Evolutionary conservation across 2,888 invertebrate species (phyloP), one percentile per base, ranked within the genome.

Genomic region (Polyommatus icarus): DNA sequence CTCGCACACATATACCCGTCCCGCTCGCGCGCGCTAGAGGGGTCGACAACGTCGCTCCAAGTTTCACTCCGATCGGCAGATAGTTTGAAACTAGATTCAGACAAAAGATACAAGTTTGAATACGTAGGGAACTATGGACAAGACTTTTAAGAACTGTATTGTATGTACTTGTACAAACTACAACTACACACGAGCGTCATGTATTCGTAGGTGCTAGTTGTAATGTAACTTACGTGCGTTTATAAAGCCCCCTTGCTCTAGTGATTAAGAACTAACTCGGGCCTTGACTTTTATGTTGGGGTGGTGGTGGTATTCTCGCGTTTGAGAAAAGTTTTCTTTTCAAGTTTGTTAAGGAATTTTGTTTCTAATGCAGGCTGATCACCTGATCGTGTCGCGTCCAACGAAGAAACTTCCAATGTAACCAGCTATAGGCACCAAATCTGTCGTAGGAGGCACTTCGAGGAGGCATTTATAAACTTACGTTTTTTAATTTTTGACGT

Each of bases 41-140:
- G 67, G 67, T 29, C 78, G 78, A 76, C 79, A 76, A 78, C 79
- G 78, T 67, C 79, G 79, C 79, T 50, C 32, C 18, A 36, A 50
- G 75, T 73, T 76, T 76, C 73, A 73, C 67, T 73, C 29, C 67
- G 67, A 67, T 67, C 67, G 29, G 12, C 67, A 15, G 67, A 67
- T 67, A 67, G 67, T 67, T 67, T 20, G 4, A 67, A 67, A 67
- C 67, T 67, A 67, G 67, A 67, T 67, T 67, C 67, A 67, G 67
- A 67, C 67, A 67, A 67, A 32, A 67, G 12, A 61, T 61, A 61
- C 61, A 24, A 61, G 15, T 67, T 67, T 67, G 67, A 67, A 29
- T 67, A 67, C 67, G 29, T 15, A 6, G 18, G 29, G 61, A 67
- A 32, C 29, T 67, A 3, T 54, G 18, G 54, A 54, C 54, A 5